Percentiles rank a stretch among this genome's conserved stretches.
Conservation (phyloP, 2,113 vertebrate species). For the Erinaceus europaeus region DNA sequence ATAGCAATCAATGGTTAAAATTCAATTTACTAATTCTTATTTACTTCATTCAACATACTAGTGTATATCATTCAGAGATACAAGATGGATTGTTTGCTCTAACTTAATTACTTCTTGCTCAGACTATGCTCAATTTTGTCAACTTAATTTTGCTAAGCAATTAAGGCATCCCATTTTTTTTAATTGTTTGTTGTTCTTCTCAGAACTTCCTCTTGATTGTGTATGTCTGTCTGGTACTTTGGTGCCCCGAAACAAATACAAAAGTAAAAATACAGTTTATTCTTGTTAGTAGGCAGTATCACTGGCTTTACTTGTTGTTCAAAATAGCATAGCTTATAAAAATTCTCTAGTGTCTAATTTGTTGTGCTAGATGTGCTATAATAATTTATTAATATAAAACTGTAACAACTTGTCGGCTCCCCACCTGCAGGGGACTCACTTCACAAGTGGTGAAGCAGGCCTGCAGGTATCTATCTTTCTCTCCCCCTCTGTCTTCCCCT, state of each 20-base stretch:
- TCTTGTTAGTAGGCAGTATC: not conserved
- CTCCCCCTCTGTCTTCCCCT: too few species aligned
- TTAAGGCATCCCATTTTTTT: constrained; percentile 28
- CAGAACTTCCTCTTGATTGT: constrained; percentile 1
- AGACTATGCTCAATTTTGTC: not conserved
- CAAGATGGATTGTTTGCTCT: not conserved
- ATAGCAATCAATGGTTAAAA: not conserved
- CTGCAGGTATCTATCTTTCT: too few species aligned
- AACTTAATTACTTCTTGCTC: not conserved
- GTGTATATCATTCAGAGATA: not conserved
- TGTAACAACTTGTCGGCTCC: too few species aligned
- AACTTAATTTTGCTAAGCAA: constrained; percentile 41
- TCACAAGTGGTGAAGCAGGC: too few species aligned
- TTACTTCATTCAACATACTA: not conserved
- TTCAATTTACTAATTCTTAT: not conserved
- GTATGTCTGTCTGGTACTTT: not conserved
- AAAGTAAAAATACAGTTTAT: constrained; percentile 1
- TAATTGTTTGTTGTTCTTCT: constrained; percentile 25
- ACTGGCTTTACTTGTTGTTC: not conserved
- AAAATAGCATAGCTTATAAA: not conserved
- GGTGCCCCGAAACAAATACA: not conserved
- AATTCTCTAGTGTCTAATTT: not conserved
- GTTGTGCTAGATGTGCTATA: not conserved
- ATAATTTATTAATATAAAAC: too few species aligned
- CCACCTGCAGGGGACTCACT: too few species aligned